Base-by-base conservation (phyloP, 30 jellyfish, hydroid and myxozoan genomes). In the Aurelia sp. region DNA sequence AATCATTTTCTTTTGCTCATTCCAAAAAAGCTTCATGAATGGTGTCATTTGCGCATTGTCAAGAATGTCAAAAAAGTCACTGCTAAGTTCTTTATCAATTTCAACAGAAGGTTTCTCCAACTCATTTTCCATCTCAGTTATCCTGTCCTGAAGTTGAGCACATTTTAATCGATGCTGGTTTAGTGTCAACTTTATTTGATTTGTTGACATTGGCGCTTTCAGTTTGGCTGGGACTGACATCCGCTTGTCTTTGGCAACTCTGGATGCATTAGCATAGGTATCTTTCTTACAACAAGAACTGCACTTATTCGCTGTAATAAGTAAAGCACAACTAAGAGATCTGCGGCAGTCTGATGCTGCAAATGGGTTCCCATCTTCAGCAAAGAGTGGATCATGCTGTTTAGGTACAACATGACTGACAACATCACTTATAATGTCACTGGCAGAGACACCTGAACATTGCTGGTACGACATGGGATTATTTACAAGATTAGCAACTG, bases 401-500 rank as follows among this genome's bases (percentile, higher is more conserved):
- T 70, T 70, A 70, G 81, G 81, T 1, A 70, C 63, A 70, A 70
- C 81, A 70, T 70, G 81, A 41, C 31, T 70, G 81, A 70, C 65
- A 70, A 70, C 61, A 24, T 70, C 31, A 41, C 81, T 70, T 40
- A 70, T 6, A 27, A 33, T 70, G 81, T 70, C 81, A 70, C 63
- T 6, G 65, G 13, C 81, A 70, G 81, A 27, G 44, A 70, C 27
- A 30, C 81, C 81, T 2, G 63, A n/a, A n/a, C n/a, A n/a, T n/a
- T n/a, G n/a, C n/a, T n/a, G n/a, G n/a, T n/a, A n/a, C n/a, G n/a
- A n/a, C 4, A 38, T 66, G 7, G 2, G 18, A 60, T 22, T 40
- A 66, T 41, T 17, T 2, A 70, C 81, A 41, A 70, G 81, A 70
- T 70, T 70, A 70, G 81, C 10, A 70, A 70, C 13, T 27, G 81